Evolutionary conservation across 2,888 invertebrate genomes (phyloP).

Genomic region (Rapana venosa): DNA sequence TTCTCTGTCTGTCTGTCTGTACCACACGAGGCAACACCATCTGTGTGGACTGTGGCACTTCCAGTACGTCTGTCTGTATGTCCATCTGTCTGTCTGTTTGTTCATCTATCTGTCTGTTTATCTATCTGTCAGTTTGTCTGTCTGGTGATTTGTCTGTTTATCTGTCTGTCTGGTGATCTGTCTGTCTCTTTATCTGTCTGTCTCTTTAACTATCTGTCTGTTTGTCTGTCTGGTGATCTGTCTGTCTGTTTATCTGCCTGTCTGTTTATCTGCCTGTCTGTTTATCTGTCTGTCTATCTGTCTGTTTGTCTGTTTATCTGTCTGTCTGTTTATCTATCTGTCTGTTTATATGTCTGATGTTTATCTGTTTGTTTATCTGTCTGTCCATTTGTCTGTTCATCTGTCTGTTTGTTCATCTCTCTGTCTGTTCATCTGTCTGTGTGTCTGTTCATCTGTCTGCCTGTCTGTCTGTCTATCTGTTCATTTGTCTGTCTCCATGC

Average conservation of each 20-base stretch:
- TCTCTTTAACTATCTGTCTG: slow-evolving; percentile 28
- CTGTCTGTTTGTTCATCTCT: neutral
- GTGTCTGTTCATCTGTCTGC: no score
- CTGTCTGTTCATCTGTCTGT: neutral
- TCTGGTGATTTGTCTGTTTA: neutral
- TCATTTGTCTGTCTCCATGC: neutral
- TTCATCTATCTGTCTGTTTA: neutral
- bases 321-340: neutral
- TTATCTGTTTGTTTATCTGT: slow-evolving; percentile 69
- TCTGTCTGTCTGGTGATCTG: neutral
- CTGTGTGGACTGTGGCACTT: slow-evolving; percentile 95
- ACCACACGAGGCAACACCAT: slow-evolving; percentile 86
- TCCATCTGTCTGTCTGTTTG: slow-evolving; percentile 18
- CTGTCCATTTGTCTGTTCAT: neutral
- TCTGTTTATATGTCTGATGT: neutral
- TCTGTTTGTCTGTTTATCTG: neutral
- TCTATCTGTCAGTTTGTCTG: neutral
- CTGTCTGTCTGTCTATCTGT: neutral
- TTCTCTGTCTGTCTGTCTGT: slow-evolving; percentile 67
- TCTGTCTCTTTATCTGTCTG: slow-evolving; percentile 31
- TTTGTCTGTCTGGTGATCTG: neutral
- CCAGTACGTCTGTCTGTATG: slow-evolving; percentile 83
- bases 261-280: slow-evolving; percentile 90
- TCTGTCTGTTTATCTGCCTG: slow-evolving; percentile 28
- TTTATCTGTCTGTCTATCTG: slow-evolving; percentile 56